These are phyloP conservation scores for Agonopterix subpropinquella DNA, from an alignment of 2,888 invertebrate genomes.

Conservation along the genomic window DNA sequence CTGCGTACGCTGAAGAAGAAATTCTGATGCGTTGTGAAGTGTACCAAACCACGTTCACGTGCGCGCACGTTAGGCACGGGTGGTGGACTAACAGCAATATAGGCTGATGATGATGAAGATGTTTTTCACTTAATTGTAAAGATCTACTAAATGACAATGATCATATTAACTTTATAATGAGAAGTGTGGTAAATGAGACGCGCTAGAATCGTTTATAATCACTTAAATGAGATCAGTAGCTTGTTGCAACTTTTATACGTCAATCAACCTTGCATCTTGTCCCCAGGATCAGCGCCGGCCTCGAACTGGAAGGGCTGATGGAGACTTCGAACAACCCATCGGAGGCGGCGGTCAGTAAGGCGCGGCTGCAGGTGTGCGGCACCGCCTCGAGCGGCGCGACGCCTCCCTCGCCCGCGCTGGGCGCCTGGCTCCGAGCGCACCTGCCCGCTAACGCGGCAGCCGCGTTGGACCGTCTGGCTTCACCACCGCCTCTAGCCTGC, in stretches of 20 bases:
- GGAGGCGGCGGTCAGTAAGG: conserved; percentile 42
- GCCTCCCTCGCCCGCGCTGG: conserved; percentile 41
- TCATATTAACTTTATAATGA: too few species aligned
- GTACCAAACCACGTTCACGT: too few species aligned
- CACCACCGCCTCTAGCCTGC: conserved; percentile 45
- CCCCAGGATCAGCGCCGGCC: conserved; percentile 47
- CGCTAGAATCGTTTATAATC: too few species aligned
- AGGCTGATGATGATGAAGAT: too few species aligned
- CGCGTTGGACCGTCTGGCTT: conserved; percentile 45
- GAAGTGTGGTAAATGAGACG: too few species aligned
- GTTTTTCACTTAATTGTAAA: too few species aligned
- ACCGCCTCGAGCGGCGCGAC: conserved; percentile 26
- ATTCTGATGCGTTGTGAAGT: too few species aligned
- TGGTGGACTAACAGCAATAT: background rate
- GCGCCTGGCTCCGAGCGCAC: conserved; percentile 55
- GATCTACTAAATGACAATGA: too few species aligned
- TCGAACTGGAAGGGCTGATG: conserved; percentile 44
- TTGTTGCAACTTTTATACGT: too few species aligned
- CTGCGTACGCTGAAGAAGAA: too few species aligned
- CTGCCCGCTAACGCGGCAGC: conserved; percentile 45
- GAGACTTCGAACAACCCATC: conserved; percentile 34
- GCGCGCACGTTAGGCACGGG: too few species aligned
- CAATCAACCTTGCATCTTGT: background rate
- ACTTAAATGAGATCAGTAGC: too few species aligned
- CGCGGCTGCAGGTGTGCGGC: conserved; percentile 52